Evolutionary conservation across 1,140 invertebrate genomes (phyloP), one percentile per base, ranked within the genome.

Genomic region (Mactra quadrangularis): DNA sequence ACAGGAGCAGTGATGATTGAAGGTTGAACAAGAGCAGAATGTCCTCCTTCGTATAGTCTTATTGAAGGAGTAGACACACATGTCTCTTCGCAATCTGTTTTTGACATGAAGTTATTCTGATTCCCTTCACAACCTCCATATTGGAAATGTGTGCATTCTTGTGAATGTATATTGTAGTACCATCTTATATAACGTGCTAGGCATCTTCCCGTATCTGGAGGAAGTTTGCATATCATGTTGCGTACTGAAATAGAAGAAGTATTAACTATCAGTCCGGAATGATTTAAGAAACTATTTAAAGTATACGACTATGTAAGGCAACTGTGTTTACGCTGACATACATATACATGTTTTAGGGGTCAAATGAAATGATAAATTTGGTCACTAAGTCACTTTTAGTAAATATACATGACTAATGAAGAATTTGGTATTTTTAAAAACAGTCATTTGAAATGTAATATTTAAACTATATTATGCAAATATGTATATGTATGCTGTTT

Each of bases 91-190:
- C 89, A 91, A 29, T 86, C 76, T 33, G 78, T 79, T 33, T 71
- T 82, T 0, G 74, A 85, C n/a, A 62, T 70, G 92, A 96, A 96
- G 87, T 94, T 95, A 94, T 96, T 96, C 57, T 91, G 92, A 90
- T 96, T 96, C 70, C 95, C 95, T 75, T 94, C 94, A 86, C 95
- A 96, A 66, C 95, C 95, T 6, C 95, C 95, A 84, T 95, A 96
- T 76, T 94, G 93, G 90, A 96, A 96, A 87, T 94, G 90, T 45
- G 93, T 89, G 85, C 95, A 96, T 70, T 93, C 91, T 59, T 94
- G 93, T 38, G 92, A 57, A 2, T 64, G 50, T 15, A 93, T 88
- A 90, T 96, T 94, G 87, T 91, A 95, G 87, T 91, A 94, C 91
- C 93, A 95, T 19, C 95, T 92, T 0, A 94, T 93, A 59, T 95